phyloP scores from a whole-genome alignment of 2,113 vertebrate genomes.

The Poeciliopsis retropinna region DNA sequence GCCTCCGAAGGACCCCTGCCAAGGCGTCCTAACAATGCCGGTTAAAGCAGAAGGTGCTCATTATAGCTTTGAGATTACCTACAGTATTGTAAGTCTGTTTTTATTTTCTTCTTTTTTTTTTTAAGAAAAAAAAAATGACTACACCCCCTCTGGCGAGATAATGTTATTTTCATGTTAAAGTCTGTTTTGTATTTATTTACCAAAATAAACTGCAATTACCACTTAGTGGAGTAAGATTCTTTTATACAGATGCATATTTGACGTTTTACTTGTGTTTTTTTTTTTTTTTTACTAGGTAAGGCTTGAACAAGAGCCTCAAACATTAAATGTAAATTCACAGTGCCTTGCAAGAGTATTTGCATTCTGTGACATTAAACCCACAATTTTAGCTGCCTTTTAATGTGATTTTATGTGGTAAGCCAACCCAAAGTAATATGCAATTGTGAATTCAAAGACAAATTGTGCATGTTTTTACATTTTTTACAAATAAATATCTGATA shows the following conservation, averaged over 20 bases:
- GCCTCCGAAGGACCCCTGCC: constrained; percentile 57
- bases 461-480: too few relatives aligned
- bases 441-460: too few relatives aligned
- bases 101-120: constrained; percentile 53
- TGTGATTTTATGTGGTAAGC: not conserved
- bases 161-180: constrained; percentile 71
- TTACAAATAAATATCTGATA: too few relatives aligned
- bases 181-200: constrained; percentile 78
- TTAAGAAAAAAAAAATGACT: constrained; percentile 25
- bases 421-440: not conserved
- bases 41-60: constrained; percentile 64
- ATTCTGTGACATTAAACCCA: too few relatives aligned
- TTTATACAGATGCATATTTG: not conserved
- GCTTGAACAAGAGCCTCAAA: not conserved
- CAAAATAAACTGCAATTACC: constrained; percentile 67
- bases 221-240: constrained; percentile 13
- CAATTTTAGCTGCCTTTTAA: too few relatives aligned
- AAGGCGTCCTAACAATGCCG: constrained; percentile 54
- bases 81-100: constrained; percentile 33
- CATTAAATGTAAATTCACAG: not conserved
- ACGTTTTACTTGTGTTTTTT: not conserved
- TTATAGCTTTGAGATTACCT: constrained; percentile 55
- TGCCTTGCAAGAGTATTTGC: not conserved
- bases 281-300: not conserved
- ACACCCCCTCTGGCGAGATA: constrained; percentile 39